Evolutionary conservation across 2,888 invertebrate species (phyloP), one percentile per base, ranked within the genome.

Genomic region (Cyclophora punctaria): DNA sequence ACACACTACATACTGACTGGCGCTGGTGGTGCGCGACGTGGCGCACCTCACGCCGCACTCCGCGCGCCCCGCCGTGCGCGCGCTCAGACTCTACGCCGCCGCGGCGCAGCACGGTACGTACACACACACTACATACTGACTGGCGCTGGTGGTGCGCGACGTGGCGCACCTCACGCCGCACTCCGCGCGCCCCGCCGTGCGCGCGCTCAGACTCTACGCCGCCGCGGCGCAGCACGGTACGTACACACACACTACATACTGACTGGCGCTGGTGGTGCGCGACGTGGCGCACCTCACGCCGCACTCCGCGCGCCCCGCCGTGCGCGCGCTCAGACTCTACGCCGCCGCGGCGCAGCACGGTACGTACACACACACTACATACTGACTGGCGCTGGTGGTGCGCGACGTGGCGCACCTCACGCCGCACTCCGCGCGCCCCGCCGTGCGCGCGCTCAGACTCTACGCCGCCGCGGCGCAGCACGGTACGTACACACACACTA

Each of bases 231-330:
- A 37, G 7, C 91, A 92, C 63, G 90, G 92, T 83, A 77, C 69
- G 78, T 73, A 46, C n/a, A 45, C 6, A 7, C 43, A 5, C 20
- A 20, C 20, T 20, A 20, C 20, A 20, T 20, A 20, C 20, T 20
- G 20, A 2, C 87, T 99, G 48, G 95, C 96, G 5, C 96, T 99
- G 75, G 92, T 99, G 44, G 95, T 99, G 41, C 91, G 98, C 42
- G 99, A 99, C 80, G 97, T 98, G 42, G 98, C 98, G 34, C 98
- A 99, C 79, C 97, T 99, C 41, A 99, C 99, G 6, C 98, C 98
- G 0, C 96, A 97, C 81, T 99, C 99, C 87, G 98, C 98, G 71
- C 96, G 97, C 74, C 93, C 95, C 50, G 96, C 96, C 67, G 95
- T 97, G 7, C 93, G 95, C 54, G 96, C 97, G 62, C 95, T 98